Evolutionary conservation across 2,888 invertebrate genomes (phyloP).

Genomic region (Phanerotoma sp.): DNA sequence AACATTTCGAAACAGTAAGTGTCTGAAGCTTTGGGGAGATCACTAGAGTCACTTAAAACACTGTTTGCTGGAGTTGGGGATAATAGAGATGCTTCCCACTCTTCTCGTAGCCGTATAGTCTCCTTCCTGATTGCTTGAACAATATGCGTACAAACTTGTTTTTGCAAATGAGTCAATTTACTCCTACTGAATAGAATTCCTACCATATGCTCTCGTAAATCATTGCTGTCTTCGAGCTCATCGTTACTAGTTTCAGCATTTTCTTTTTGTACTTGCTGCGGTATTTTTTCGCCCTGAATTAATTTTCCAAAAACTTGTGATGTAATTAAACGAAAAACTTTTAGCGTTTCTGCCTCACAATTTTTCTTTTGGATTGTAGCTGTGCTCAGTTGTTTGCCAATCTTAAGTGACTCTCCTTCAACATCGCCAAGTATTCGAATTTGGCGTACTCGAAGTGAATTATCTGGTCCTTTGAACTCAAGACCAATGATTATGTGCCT

Average conservation of each 20-base stretch:
- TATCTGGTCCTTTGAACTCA: slow-evolving; percentile 89
- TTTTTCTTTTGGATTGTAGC: slow-evolving; percentile 77
- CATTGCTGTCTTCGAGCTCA: slow-evolving; percentile 62
- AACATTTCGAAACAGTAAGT: slow-evolving; percentile 99
- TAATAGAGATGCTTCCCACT: slow-evolving; percentile 79
- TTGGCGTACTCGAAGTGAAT: slow-evolving; percentile 86
- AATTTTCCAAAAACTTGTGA: slow-evolving; percentile 92
- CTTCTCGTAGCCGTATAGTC: slow-evolving; percentile 81
- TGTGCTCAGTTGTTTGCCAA: slow-evolving; percentile 60
- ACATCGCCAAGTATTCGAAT: slow-evolving; percentile 70
- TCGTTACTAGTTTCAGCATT: slow-evolving; percentile 50
- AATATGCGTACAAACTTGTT: slow-evolving; percentile 83
- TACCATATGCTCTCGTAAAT: slow-evolving; percentile 93
- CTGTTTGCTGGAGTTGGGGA: slow-evolving; percentile 57
- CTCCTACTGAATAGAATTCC: slow-evolving; percentile 93
- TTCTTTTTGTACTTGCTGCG: slow-evolving; percentile 51
- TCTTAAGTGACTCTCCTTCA: slow-evolving; percentile 61
- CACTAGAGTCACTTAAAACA: slow-evolving; percentile 56
- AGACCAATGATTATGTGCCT: slow-evolving; percentile 68
- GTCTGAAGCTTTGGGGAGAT: slow-evolving; percentile 65
- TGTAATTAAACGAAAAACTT: slow-evolving; percentile 89
- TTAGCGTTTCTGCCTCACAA: slow-evolving; percentile 87
- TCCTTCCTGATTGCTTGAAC: slow-evolving; percentile 90
- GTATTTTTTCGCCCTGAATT: slow-evolving; percentile 64
- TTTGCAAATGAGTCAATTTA: slow-evolving; percentile 89